Percentiles rank a stretch among this genome's conserved stretches.
Evolutionary conservation across 2,888 invertebrate species (phyloP).

Genomic region (Andrena bucephala): DNA sequence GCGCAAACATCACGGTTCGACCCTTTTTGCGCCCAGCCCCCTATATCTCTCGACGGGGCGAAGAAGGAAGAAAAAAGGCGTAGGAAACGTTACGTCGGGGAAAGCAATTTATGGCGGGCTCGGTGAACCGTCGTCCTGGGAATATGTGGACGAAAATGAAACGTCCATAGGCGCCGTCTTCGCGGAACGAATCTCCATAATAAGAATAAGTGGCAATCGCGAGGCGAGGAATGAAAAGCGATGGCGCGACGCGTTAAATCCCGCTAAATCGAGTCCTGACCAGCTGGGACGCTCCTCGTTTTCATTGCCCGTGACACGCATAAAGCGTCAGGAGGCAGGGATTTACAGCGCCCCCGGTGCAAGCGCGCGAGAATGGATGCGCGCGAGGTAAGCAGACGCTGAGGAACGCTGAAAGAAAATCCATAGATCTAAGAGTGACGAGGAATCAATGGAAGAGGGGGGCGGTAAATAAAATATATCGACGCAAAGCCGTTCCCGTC

Average conservation of each 20-base stretch:
- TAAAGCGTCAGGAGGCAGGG: neutral
- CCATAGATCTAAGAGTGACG: constrained; percentile 48
- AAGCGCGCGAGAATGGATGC: constrained; percentile 12
- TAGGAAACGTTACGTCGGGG: neutral
- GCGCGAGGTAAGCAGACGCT: constrained; percentile 6
- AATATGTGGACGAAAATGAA: constrained; percentile 34
- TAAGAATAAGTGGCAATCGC: constrained; percentile 50
- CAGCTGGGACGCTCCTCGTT: neutral
- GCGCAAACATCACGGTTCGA: constrained; percentile 3
- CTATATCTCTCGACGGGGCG: neutral
- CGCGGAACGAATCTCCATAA: constrained; percentile 42
- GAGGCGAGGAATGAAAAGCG: constrained; percentile 29
- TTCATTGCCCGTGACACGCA: neutral
- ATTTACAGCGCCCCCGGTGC: constrained; percentile 8
- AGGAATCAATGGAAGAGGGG: constrained; percentile 42
- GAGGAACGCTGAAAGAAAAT: constrained; percentile 37
- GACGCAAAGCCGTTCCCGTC: constrained; percentile 24
- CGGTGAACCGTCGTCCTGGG: neutral
- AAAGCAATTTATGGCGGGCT: constrained; percentile 48
- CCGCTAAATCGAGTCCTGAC: neutral
- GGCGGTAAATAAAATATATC: constrained; percentile 52
- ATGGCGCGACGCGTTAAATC: neutral
- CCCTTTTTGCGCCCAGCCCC: constrained; percentile 10
- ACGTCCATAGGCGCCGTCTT: neutral
- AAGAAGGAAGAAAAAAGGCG: constrained; percentile 15